Percentiles rank a stretch among this genome's conserved stretches.
phyloP scores from a whole-genome alignment of 2,797 vertebrate genomes.

The Sebastes hubbsi region DNA sequence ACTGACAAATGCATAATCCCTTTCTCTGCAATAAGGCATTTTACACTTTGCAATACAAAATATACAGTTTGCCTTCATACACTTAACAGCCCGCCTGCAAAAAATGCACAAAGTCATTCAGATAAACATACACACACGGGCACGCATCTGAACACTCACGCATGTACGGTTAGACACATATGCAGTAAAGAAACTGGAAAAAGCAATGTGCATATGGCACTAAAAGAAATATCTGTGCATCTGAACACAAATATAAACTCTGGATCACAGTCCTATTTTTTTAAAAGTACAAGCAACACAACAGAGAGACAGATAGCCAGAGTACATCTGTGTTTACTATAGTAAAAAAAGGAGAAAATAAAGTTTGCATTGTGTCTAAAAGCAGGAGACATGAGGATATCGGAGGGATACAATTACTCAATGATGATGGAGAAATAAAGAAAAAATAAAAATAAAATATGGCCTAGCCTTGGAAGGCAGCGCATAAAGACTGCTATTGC shows the following conservation, averaged over 20 bases:
- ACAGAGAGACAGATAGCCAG: background rate
- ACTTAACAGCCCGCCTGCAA: conserved; percentile 26
- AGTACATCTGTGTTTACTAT: background rate
- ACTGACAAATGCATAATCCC: conserved; percentile 90
- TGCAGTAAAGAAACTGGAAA: conserved; percentile 7
- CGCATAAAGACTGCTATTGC: conserved; percentile 31
- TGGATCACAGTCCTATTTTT: conserved; percentile 3
- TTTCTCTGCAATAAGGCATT: conserved; percentile 78
- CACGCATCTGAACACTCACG: background rate
- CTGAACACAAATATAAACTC: conserved; percentile 10
- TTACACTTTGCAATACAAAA: conserved; percentile 64
- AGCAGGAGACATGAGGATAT: background rate
- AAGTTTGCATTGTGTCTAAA: background rate
- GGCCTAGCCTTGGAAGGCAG: background rate
- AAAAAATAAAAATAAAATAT: conserved; percentile 13
- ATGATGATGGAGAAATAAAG: conserved; percentile 23
- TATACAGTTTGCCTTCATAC: conserved; percentile 42
- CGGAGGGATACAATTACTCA: conserved; percentile 15
- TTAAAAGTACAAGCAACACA: background rate
- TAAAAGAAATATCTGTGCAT: conserved; percentile 1
- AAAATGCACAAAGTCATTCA: conserved; percentile 30
- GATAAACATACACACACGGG: conserved; percentile 1
- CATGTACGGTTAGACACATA: background rate
- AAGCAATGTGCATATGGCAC: background rate
- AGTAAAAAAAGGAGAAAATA: background rate